Evolutionary conservation across 1,140 invertebrate genomes (phyloP), one percentile per base, ranked within the genome.

Genomic region (Manduca sexta): DNA sequence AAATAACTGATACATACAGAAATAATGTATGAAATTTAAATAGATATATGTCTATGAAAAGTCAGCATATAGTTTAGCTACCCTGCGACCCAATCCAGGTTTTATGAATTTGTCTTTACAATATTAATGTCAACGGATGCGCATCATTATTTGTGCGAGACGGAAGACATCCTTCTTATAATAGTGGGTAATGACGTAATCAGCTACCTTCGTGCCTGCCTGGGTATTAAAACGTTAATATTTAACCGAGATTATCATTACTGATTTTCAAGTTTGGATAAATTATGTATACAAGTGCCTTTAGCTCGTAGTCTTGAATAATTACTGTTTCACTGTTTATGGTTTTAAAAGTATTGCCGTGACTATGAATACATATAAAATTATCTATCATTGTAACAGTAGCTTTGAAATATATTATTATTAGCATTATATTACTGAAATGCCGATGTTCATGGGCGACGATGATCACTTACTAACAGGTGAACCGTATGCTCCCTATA

Each of bases 111-210:
- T 40, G 38, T 40, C 38, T 40, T 40, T 40, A 40, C 17, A 13
- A 40, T 17, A 18, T 40, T 40, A 43, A 30, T 30, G 41, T 43
- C 41, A 43, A 43, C 41, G 41, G 41, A 43, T 43, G 26, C 30
- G n/a, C 26, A 30, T 30, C 41, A 43, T 30, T 30, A 30, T 43
- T 13, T 43, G 21, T 29, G 41, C 12, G n/a, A 21, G 41, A 29
- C 41, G 21, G 41, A 43, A 43, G 41, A 29, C 41, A 17, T 43
- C 41, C 41, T 21, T 12, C 21, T 43, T 43, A 13, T 43, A 30
- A 43, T 43, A 43, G 18, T 31, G 21, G 11, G 4, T 12, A 35
- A 30, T 43, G 41, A 43, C 41, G 41, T 30, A 29, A 43, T 43
- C 21, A 43, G 38, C 14, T 18, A 40, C 38, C 16, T 40, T 40